Base-by-base conservation (phyloP, 2,797 vertebrate genomes). In the Myripristis murdjan region DNA sequence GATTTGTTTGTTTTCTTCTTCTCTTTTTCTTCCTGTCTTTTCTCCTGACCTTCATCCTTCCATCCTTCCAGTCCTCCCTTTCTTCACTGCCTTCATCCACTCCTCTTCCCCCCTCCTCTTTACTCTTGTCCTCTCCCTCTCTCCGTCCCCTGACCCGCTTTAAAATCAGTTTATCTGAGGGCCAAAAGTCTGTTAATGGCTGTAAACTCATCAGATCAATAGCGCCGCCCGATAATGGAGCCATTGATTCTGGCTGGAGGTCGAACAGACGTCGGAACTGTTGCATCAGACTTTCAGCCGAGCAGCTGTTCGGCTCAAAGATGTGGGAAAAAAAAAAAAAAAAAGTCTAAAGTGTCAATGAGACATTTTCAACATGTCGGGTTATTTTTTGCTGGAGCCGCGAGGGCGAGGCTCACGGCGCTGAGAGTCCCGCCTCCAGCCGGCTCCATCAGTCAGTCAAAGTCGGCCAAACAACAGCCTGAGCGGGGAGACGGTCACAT, bases 161-260 rank as follows among this genome's bases (percentile, higher is more conserved):
- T 62, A 60, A 39, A 15, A 60, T 43, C 80, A 67, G 60, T 77
- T 69, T 63, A 82, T 86, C 6, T 18, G 43, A 37, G 23, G 43
- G 55, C 46, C 71, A 83, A 75, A 51, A 58, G 64, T 73, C 59
- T 52, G 62, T 66, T 70, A 83, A 77, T 70, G 49, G 62, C 57
- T 54, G 31, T 58, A 65, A 89, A 81, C 70, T 71, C 57, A 57
- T n/a, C 53, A 39, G 75, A 83, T 89, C 79, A 56, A 85, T 87
- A 64, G 5, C 14, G 61, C 58, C 9, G 55, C 16, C 56, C 22
- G 44, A 77, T 78, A 82, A 82, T 79, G 77, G 86, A 83, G 61
- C 35, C 73, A 84, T 66, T 55, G 87, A 85, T 84, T 48, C 55
- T 55, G 75, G 31, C 77, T 52, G 67, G 23, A 71, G 56, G 75